Evolutionary conservation across 2,888 invertebrate genomes (phyloP).

Genomic region (Dione juno): DNA sequence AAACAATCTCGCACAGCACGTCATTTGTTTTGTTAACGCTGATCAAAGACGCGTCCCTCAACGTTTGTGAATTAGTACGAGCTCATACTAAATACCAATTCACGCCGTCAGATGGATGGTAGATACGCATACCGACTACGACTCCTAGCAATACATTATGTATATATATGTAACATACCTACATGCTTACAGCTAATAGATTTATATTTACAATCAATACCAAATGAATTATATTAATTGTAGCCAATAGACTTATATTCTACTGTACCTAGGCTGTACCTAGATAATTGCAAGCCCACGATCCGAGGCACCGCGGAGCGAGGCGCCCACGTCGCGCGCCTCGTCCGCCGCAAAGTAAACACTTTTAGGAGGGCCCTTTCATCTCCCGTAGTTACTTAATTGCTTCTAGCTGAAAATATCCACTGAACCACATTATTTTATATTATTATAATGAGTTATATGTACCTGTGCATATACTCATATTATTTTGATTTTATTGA

Average conservation of each 20-base stretch:
- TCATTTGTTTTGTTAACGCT: constrained; percentile 27
- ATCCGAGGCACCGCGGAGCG: background rate
- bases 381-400: constrained; percentile 33
- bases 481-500: too few species aligned
- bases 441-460: background rate
- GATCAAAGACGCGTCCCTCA: constrained; percentile 41
- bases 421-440: background rate
- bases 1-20: constrained; percentile 27
- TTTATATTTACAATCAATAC: too few species aligned
- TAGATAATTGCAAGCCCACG: too few species aligned
- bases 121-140: background rate
- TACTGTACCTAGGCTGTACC: too few species aligned
- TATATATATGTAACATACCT: too few species aligned
- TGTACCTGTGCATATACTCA: too few species aligned
- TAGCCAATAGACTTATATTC: too few species aligned
- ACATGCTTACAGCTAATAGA: too few species aligned
- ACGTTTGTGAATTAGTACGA: constrained; percentile 25
- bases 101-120: background rate
- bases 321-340: constrained; percentile 13
- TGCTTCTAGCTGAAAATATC: background rate
- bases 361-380: constrained; percentile 48
- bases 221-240: too few species aligned
- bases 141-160: too few species aligned
- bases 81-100: background rate
- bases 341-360: constrained; percentile 41